Conservation (phyloP, 2,888 invertebrate species). For the Apodemia duryi region DNA sequence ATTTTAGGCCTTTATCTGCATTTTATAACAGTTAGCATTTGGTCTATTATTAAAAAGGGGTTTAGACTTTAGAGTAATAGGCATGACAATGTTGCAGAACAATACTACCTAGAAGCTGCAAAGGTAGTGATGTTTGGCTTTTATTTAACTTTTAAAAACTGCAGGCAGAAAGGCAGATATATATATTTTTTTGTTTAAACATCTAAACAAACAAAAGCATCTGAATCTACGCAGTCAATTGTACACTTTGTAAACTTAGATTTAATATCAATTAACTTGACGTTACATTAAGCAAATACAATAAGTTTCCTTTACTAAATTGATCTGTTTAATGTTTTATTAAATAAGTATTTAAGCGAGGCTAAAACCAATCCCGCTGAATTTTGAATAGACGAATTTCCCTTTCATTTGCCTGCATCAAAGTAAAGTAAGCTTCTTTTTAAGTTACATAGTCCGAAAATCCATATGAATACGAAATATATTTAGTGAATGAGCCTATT, state of each 20-base stretch:
- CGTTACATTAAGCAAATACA: background rate
- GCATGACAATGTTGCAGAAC: too few relatives aligned
- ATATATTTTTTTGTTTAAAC: too few relatives aligned
- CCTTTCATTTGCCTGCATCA: conserved; percentile 2
- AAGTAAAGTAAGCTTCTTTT: conserved; percentile 4
- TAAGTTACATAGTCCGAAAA: conserved; percentile 5
- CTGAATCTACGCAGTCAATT: background rate
- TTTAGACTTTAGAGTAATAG: too few relatives aligned
- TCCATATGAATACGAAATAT: conserved; percentile 7
- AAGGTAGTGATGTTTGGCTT: too few relatives aligned
- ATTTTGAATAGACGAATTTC: conserved; percentile 4
- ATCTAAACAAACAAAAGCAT: too few relatives aligned
- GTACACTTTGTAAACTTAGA: background rate
- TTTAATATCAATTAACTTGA: background rate
- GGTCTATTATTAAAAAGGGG: too few relatives aligned
- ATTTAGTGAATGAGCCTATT: background rate
- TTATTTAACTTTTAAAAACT: too few relatives aligned
- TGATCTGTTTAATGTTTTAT: background rate
- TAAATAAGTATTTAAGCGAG: background rate
- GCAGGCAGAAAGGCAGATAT: too few relatives aligned
- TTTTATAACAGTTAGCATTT: too few relatives aligned
- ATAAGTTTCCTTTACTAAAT: background rate
- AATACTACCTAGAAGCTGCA: too few relatives aligned
- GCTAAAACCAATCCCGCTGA: background rate
- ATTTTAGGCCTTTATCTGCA: too few relatives aligned